Evolutionary conservation across 2,113 vertebrate species (phyloP), one percentile per base, ranked within the genome.

Genomic region (Phylloscopus trochiloides): DNA sequence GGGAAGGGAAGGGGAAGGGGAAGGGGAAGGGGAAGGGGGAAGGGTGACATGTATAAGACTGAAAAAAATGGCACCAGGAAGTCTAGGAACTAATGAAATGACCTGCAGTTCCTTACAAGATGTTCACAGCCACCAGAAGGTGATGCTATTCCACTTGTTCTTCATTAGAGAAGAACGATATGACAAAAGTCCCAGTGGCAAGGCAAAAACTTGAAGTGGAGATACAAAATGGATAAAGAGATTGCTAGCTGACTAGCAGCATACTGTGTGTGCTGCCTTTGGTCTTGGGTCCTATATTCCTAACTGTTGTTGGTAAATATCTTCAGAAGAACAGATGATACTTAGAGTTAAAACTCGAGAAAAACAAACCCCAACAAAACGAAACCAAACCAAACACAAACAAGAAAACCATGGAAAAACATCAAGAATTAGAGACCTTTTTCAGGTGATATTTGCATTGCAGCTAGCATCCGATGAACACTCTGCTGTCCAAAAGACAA

Each of bases 71-170:
- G 6, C 40, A 55, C 6, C n/a, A 59, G 24, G 2, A 74, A 47
- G 4, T 66, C 29, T 55, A 57, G 43, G 21, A 28, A 87, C 14
- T 38, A 29, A 32, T 34, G 16, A 43, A 86, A 76, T 40, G 24
- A 63, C 32, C 2, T 32, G 31, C 12, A n/a, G 10, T 42, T 79
- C 28, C 42, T 74, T 16, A 58, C 36, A 36, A 67, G 34, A 31
- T 15, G 20, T 32, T 85, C 43, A 38, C 14, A 45, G 20, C 24
- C 10, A 57, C 86, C 90, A 92, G 80, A 79, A 94, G 59, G 51
- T 83, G 72, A 84, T 87, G 76, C 32, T 95, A 17, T 95, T 91
- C 65, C 26, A 29, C 63, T 71, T 91, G 38, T 18, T 86, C 63
- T 66, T 86, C 55, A 32, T 9, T 31, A 76, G 74, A 62, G 32